Percentiles rank a stretch among this genome's conserved stretches.
Conservation (phyloP, 2,113 vertebrate species). For the Smithornis capensis region DNA sequence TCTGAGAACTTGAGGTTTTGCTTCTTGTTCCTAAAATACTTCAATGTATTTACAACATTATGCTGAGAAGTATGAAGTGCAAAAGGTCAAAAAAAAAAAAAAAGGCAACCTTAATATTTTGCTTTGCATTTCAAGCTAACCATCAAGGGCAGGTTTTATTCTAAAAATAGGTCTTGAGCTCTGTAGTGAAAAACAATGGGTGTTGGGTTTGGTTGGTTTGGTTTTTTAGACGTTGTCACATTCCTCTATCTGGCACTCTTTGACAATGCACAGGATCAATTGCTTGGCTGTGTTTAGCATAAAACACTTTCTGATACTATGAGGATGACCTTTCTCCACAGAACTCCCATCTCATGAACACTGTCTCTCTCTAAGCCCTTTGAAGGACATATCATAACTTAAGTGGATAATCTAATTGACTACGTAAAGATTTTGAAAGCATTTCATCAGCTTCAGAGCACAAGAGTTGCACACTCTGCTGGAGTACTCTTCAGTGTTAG, state of each 20-base stretch:
- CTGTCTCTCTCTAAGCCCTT: neutral
- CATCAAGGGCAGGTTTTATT: neutral
- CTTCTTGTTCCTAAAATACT: slow-evolving; percentile 31
- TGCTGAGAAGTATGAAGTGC: neutral
- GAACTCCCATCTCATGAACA: neutral
- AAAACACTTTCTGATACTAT: neutral
- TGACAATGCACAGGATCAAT: neutral
- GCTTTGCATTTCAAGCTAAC: neutral
- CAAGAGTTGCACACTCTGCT: neutral
- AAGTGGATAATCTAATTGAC: neutral
- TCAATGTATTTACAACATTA: slow-evolving; percentile 29
- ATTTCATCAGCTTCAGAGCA: neutral
- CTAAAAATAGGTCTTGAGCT: neutral
- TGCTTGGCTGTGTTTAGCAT: neutral
- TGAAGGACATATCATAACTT: neutral
- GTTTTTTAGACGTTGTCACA: neutral
- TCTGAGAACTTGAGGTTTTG: slow-evolving; percentile 4
- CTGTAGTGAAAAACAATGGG: neutral
- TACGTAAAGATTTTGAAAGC: neutral
- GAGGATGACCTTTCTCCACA: neutral
- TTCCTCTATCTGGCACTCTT: neutral
- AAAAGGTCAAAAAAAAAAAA: slow-evolving; percentile 2
- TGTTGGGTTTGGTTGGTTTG: neutral
- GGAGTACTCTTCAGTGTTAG: neutral
- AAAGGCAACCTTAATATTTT: neutral